Percentiles rank a stretch among this genome's conserved stretches.
Evolutionary conservation across 2,113 vertebrate genomes (phyloP).

Genomic region (Montifringilla adamsi): DNA sequence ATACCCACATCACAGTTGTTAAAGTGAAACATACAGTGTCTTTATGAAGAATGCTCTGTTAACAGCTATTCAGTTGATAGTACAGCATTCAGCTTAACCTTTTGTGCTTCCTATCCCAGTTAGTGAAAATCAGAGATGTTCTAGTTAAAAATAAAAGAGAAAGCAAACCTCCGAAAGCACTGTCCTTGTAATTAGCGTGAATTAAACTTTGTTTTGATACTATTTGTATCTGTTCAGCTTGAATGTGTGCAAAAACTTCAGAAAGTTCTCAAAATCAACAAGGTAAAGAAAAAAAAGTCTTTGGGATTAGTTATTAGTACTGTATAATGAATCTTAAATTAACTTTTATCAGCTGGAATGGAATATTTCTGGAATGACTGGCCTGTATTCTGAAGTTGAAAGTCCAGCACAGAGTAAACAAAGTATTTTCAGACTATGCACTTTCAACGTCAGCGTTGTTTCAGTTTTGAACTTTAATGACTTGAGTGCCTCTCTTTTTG

Average conservation of each 20-base stretch:
- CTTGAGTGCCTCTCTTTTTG: not conserved
- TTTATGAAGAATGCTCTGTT: not conserved
- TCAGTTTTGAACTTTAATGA: not conserved
- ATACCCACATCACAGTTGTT: not conserved
- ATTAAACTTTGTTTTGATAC: not conserved
- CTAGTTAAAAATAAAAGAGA: not conserved
- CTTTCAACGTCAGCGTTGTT: not conserved
- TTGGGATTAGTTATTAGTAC: not conserved
- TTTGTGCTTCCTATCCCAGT: not conserved
- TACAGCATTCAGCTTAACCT: not conserved
- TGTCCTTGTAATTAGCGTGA: not conserved
- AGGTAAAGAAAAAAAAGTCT: not conserved
- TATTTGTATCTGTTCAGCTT: not conserved
- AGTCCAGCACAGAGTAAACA: conserved; percentile 43
- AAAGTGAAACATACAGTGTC: not conserved
- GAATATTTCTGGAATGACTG: conserved; percentile 29
- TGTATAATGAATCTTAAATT: not conserved
- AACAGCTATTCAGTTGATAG: not conserved
- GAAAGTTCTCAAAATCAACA: not conserved
- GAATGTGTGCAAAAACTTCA: not conserved
- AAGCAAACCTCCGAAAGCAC: not conserved
- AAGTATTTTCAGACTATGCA: not conserved
- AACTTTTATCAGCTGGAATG: not conserved
- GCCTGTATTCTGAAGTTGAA: not conserved
- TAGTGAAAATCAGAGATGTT: not conserved